Evolutionary conservation across 2,888 invertebrate genomes (phyloP), one percentile per base, ranked within the genome.

Genomic region (Lepidocyrtoides sp.): DNA sequence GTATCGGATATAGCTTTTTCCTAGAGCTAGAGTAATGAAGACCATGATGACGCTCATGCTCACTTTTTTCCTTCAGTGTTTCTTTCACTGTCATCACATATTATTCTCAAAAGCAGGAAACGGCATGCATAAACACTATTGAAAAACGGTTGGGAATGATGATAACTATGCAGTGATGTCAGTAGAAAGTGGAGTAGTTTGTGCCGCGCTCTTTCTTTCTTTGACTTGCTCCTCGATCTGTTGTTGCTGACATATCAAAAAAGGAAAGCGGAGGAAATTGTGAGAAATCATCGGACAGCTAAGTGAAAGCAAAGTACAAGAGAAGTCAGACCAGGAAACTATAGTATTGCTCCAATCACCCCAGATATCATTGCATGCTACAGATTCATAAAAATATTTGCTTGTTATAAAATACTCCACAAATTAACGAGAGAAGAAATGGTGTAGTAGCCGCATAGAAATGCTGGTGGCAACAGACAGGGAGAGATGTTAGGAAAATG

Each of bases 91-190:
- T 8, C n/a, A 60, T 20, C n/a, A 26, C n/a, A 17, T 77, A 77
- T 77, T 36, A 77, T 77, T 41, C 23, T 36, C 2, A 79, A 57
- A 57, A 57, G 29, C 60, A 63, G 72, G 51, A 85, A 85, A 85
- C 57, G 85, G 54, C 72, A 85, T 85, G 85, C 72, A 85, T 72
- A 85, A 83, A 69, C 69, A 82, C 82, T 8, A 51, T 12, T 63
- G 32, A 82, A n/a, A 17, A 82, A 63, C 44, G 23, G 75, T 2
- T 79, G 51, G 44, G 36, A 36, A 41, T 57, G 57, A 57, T 57
- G 17, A 57, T 57, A 8, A 57, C n/a, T 66, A n/a, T 10, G 2
- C 4, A 29, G 41, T 51, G 51, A 26, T 75, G 48, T 20, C 44
- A 8, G 2, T 17, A 32, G n/a, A 63, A 63, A 23, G 72, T 44